Percentiles rank a stretch among this genome's conserved stretches.
Evolutionary conservation across 2,888 invertebrate genomes (phyloP).

Genomic region (Drosophila kokeensis): DNA sequence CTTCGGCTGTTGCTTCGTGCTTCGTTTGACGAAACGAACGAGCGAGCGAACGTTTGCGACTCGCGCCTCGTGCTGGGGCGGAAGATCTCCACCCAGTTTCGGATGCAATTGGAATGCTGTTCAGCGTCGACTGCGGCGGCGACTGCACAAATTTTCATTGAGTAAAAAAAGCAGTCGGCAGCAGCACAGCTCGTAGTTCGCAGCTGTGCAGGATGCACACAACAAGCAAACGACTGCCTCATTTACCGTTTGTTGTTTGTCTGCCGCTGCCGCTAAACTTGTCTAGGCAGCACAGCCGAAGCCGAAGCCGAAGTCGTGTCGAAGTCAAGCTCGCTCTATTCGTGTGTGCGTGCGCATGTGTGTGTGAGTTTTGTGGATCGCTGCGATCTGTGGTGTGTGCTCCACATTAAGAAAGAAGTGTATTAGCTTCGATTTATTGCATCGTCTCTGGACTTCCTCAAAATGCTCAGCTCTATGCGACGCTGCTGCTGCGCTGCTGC

Average conservation of each 20-base stretch:
- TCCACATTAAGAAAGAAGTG: slow-evolving; percentile 80
- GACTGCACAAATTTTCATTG: slow-evolving; percentile 74
- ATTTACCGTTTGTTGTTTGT: slow-evolving; percentile 71
- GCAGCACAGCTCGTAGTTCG: slow-evolving; percentile 18
- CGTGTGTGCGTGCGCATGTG: slow-evolving; percentile 18
- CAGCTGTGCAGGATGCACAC: slow-evolving; percentile 70
- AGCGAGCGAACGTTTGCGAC: neutral
- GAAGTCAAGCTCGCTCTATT: slow-evolving; percentile 31
- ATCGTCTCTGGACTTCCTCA: slow-evolving; percentile 73
- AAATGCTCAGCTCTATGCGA: slow-evolving; percentile 31
- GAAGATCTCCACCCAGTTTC: slow-evolving; percentile 84
- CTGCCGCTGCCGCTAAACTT: slow-evolving; percentile 60
- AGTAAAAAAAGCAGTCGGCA: slow-evolving; percentile 65
- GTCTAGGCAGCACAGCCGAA: slow-evolving; percentile 59
- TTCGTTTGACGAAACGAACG: slow-evolving; percentile 25
- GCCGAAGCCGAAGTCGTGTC: slow-evolving; percentile 17
- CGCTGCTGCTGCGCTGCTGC: slow-evolving; percentile 10
- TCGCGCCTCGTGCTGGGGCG: slow-evolving; percentile 70
- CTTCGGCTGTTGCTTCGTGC: slow-evolving; percentile 43
- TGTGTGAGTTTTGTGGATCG: slow-evolving; percentile 37
- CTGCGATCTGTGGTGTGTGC: slow-evolving; percentile 55
- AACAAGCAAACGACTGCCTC: slow-evolving; percentile 50
- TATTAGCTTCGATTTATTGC: slow-evolving; percentile 81
- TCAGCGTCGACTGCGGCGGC: slow-evolving; percentile 41
- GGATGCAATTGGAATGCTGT: slow-evolving; percentile 82